Evolutionary conservation across 2,888 invertebrate species (phyloP), one percentile per base, ranked within the genome.

Genomic region (Meiosimyza decipiens): DNA sequence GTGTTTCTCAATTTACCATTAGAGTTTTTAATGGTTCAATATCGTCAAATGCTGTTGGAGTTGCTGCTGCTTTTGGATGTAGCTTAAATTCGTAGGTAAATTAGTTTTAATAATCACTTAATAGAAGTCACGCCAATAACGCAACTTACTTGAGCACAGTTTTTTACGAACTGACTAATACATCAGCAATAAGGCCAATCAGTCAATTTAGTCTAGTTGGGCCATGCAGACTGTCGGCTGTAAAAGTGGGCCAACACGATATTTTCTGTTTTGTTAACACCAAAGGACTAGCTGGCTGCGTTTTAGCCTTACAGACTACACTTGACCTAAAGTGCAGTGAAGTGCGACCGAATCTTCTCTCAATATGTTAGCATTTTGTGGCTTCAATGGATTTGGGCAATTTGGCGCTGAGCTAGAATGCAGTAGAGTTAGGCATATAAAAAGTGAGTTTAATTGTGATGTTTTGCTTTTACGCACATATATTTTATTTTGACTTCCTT

Each of bases 361-460:
- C 22, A 57, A 28, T 28, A 68, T 69, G 62, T 33, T 70, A 3
- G 18, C 70, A 22, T 47, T 63, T 54, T 54, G 82, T 79, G 87
- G 87, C 64, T 87, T 85, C 77, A 87, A 87, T 81, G 85, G 83
- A 71, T 86, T 87, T 77, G 81, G 81, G 15, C 87, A 87, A 72
- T 84, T 85, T 75, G 81, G 77, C 47, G 73, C 69, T 64, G 74
- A 76, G 77, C 78, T 78, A 73, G 75, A 77, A 73, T 76, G 75
- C 52, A 78, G 73, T 68, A 16, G 49, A 64, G 40, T 40, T 40
- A 9, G 9, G 9, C 40, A 3, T 4, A 40, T 40, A 40, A 40
- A 7, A 9, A 40, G 40, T 40, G 9, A 67, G 28, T 68, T 28
- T 72, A 65, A 73, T 75, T 75, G 75, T 76, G 76, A 16, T 28